Evolutionary conservation across 2,113 vertebrate genomes (phyloP).

Genomic region (Calypte anna): DNA sequence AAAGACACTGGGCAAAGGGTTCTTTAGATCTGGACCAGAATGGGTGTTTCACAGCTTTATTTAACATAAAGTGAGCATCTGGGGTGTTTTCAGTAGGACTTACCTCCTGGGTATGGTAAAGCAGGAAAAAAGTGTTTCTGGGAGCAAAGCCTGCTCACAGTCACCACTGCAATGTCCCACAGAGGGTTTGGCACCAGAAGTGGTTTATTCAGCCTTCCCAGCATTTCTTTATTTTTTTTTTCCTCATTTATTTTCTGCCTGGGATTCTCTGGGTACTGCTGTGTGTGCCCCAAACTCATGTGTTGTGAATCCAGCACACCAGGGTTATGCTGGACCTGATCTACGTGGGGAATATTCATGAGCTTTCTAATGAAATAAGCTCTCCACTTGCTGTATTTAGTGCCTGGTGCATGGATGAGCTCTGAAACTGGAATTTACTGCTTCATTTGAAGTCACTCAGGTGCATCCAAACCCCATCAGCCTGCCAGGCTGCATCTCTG

Average conservation of each 20-base stretch:
- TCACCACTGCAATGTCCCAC: background rate
- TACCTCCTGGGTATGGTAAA: background rate
- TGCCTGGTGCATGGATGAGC: accelerated
- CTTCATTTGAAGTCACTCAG: background rate
- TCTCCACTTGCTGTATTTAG: background rate
- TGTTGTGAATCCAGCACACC: too few relatives aligned
- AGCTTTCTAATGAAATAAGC: background rate
- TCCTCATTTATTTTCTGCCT: background rate
- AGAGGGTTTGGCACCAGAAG: background rate
- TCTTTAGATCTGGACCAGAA: background rate
- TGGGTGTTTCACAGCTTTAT: background rate
- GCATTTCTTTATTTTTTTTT: background rate
- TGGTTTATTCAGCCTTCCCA: background rate
- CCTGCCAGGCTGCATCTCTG: background rate
- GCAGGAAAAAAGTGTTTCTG: background rate
- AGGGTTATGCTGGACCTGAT: background rate
- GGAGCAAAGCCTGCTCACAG: background rate
- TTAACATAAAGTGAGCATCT: background rate
- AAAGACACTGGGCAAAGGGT: background rate
- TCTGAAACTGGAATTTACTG: background rate
- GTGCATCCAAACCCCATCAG: background rate
- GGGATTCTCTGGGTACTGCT: background rate
- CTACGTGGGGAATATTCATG: background rate
- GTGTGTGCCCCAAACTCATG: accelerated
- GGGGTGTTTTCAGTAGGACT: background rate